Evolutionary conservation across 2,113 vertebrate genomes (phyloP).

Genomic region (Cervus canadensis): DNA sequence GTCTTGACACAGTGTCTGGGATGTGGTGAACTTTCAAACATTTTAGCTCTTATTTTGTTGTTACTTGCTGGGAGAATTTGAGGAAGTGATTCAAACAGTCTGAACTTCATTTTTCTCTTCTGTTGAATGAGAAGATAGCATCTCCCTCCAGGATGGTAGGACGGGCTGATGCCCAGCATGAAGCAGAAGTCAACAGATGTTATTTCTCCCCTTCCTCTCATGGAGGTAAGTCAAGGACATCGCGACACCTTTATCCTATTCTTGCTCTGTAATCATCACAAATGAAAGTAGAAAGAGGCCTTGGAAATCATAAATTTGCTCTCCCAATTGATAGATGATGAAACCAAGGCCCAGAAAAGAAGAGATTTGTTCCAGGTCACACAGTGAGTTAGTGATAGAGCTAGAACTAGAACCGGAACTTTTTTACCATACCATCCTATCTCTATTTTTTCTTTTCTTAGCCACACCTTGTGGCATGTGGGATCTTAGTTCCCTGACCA

Average conservation of each 20-base stretch:
- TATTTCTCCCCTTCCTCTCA: neutral
- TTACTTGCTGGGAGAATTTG: neutral
- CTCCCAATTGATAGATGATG: neutral
- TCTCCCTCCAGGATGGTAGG: neutral
- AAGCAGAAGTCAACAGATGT: neutral
- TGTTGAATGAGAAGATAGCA: neutral
- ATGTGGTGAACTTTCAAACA: neutral
- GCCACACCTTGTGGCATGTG: neutral
- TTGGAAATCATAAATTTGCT: neutral
- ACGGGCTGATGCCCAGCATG: neutral
- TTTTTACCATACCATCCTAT: neutral
- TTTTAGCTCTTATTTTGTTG: neutral
- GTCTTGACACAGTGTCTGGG: neutral
- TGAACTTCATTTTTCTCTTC: neutral
- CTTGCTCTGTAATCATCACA: neutral
- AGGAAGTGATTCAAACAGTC: neutral
- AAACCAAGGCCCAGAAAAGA: neutral
- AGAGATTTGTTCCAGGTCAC: neutral
- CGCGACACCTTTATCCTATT: neutral
- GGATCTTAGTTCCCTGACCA: neutral
- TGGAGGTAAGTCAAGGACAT: neutral
- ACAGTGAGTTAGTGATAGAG: neutral
- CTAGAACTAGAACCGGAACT: neutral
- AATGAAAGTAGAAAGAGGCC: neutral
- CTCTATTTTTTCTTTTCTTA: neutral